Evolutionary conservation across 2,113 vertebrate genomes (phyloP).

Genomic region (Gila orcuttii): DNA sequence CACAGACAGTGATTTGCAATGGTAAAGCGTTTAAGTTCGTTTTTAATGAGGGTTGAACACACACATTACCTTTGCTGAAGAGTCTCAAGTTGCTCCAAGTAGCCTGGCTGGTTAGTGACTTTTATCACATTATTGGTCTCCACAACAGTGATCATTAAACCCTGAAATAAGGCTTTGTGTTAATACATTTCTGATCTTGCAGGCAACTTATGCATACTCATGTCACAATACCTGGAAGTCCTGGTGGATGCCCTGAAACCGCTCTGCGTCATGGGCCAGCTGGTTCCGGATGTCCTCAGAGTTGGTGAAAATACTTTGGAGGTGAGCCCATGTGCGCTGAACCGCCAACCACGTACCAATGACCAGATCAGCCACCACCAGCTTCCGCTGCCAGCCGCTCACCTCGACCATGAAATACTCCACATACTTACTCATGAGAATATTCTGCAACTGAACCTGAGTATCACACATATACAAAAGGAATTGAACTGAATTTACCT

Average conservation of each 20-base stretch:
- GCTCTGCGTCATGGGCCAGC: slow-evolving; percentile 77
- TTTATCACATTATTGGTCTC: slow-evolving; percentile 75
- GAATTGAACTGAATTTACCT: not conserved
- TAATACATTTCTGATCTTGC: not conserved
- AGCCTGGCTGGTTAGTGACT: slow-evolving; percentile 74
- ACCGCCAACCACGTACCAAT: slow-evolving; percentile 81
- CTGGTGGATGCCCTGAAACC: slow-evolving; percentile 77
- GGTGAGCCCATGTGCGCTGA: slow-evolving; percentile 82
- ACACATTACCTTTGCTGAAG: slow-evolving; percentile 71
- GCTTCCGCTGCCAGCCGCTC: slow-evolving; percentile 79
- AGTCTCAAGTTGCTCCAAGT: slow-evolving; percentile 75
- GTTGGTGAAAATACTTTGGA: slow-evolving; percentile 83
- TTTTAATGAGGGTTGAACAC: not conserved
- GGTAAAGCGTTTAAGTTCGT: not conserved
- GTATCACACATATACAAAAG: not conserved
- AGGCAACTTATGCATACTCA: too few relatives aligned
- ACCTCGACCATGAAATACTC: slow-evolving; percentile 83
- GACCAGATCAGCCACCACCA: slow-evolving; percentile 79
- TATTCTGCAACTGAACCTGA: slow-evolving; percentile 81
- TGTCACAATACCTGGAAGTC: slow-evolving; percentile 78
- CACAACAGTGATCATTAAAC: slow-evolving; percentile 70
- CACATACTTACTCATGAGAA: slow-evolving; percentile 84
- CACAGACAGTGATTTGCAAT: not conserved
- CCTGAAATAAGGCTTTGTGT: slow-evolving; percentile 56
- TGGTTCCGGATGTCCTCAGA: slow-evolving; percentile 82